These are phyloP conservation scores for Syndactyla subalaris DNA, from an alignment of 2,797 vertebrate species.

Conservation along the genomic window DNA sequence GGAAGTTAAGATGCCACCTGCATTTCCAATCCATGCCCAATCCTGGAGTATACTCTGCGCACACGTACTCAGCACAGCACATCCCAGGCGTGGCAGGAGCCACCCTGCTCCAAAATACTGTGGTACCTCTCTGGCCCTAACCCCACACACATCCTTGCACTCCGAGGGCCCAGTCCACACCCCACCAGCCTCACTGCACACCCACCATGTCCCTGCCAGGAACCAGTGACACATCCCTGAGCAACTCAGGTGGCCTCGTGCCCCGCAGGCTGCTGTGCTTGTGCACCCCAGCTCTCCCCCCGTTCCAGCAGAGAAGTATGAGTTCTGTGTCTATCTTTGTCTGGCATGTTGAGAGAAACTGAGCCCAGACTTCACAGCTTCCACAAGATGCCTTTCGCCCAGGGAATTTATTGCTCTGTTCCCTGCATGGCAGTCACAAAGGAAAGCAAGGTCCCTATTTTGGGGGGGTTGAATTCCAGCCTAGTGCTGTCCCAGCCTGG, in stretches of 20 bases:
- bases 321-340: not conserved
- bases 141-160: not conserved
- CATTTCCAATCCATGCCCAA: not conserved
- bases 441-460: not conserved
- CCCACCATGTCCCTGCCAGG: not conserved
- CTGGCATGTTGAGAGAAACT: not conserved
- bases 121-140: not conserved
- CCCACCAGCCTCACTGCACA: not conserved
- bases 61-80: fast-evolving
- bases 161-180: fast-evolving
- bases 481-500: not conserved
- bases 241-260: not conserved
- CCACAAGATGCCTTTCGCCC: not conserved
- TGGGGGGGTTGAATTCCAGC: not conserved
- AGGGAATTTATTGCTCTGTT: not conserved
- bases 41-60: not conserved
- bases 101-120: not conserved
- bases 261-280: not conserved
- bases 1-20: not conserved
- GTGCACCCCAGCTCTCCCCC: not conserved
- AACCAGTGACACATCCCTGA: fast-evolving
- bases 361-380: constrained; percentile 21
- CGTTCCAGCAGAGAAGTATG: not conserved
- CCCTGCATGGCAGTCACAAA: not conserved
- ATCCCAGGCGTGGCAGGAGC: not conserved